Conservation (phyloP, 2,113 vertebrate species). For the Indicator maculatus region DNA sequence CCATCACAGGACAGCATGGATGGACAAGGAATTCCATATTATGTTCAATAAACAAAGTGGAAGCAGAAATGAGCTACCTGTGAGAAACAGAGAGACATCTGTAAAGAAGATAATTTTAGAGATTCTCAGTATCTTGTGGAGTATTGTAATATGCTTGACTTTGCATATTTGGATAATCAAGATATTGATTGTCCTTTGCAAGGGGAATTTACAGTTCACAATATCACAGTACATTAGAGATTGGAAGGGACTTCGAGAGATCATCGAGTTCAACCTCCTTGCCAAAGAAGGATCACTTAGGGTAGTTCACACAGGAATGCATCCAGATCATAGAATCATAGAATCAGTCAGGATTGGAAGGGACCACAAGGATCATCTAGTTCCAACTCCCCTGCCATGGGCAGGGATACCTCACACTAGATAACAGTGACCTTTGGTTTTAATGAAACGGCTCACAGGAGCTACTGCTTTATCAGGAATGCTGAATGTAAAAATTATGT, state of each 20-base stretch:
- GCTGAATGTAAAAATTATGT: not conserved
- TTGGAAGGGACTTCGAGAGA: too few species aligned
- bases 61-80: not conserved
- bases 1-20: accelerated
- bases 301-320: too few species aligned
- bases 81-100: not conserved
- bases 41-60: not conserved
- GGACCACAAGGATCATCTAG: too few species aligned
- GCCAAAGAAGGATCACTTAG: too few species aligned
- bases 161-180: not conserved
- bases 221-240: too few species aligned
- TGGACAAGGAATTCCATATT: not conserved
- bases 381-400: too few species aligned
- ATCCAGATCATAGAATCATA: too few species aligned
- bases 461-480: not conserved
- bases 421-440: not conserved
- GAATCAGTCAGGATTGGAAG: too few species aligned
- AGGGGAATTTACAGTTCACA: not conserved
- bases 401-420: too few species aligned
- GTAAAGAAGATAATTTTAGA: not conserved
- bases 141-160: not conserved
- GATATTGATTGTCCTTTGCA: not conserved
- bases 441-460: not conserved
- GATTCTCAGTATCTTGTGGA: not conserved
- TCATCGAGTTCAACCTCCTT: too few species aligned